Base-by-base conservation (phyloP, 2,888 invertebrate species). In the Falcaria lacertinaria region DNA sequence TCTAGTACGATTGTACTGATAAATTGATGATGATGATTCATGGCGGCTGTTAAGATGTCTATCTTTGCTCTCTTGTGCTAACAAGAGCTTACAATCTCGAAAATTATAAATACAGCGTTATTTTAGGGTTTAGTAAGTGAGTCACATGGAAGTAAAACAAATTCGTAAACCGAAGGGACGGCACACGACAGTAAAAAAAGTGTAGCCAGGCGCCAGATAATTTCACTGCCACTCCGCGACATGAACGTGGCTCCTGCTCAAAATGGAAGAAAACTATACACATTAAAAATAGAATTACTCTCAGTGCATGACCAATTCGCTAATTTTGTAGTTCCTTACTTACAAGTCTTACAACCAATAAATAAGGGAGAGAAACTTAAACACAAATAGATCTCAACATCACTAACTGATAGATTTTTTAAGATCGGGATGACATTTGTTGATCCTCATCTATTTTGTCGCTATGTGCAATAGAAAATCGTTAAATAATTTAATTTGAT, bases 261-360 rank as follows among this genome's bases (percentile, higher is more conserved):
- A 84, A 85, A 82, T 77, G 79, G 76, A 84, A 74, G 74, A 86
- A 80, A 74, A 77, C 75, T 62, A 64, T 48, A 15, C 33, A 52
- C 55, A 59, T 66, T 75, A 80, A 80, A 82, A 84, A 84, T 86
- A 85, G 79, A 66, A 62, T 54, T 58, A 61, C 68, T 66, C 62
- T 56, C 64, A 56, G 59, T 66, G 76, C 70, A 81, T 87, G 87
- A 86, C 80, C 80, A 86, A 81, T 84, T 71, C 71, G 80, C 84
- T 85, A 84, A 85, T 77, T 83, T 78, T 78, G 72, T 66, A 74
- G 65, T 66, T 54, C 47, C 55, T 50, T 54, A 58, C 58, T 60
- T 57, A 58, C 60, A 52, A 53, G 48, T 57, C 58, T 60, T 57
- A 58, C 60, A 52, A 53, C 50, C 57, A 43, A 53, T 55, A 61